Evolutionary conservation across 2,888 invertebrate genomes (phyloP), one percentile per base, ranked within the genome.

Genomic region (Xanthorhoe designata): DNA sequence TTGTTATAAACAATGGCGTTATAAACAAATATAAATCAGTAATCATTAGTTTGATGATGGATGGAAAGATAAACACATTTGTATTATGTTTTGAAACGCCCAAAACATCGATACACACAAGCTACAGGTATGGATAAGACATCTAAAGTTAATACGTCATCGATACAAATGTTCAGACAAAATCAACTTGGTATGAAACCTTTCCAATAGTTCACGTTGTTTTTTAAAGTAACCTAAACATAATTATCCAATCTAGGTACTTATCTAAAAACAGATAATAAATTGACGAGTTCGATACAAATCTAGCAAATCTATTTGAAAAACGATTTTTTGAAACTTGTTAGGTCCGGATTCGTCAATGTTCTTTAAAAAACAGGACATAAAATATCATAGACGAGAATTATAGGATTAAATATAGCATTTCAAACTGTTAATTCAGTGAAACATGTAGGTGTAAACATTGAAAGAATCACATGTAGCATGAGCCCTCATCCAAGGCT

Each of bases 401-500:
- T 15, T 24, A 15, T 6, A 18, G 8, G 49, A 19, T 19, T 52
- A 61, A 17, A 19, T 29, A 45, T 29, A n/a, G 18, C 9, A 60
- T 42, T 19, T 17, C 35, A 38, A 53, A 42, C 55, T 69, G 62
- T 61, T 71, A 65, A 64, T 75, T 74, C 57, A 59, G 45, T 65
- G 52, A 68, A 73, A 76, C 76, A 81, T 84, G 83, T 83, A 82
- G 80, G 79, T 81, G 84, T 85, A 84, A 84, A 86, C 83, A 84
- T 82, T 81, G 78, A 78, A 83, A 83, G 77, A 85, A 80, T 78
- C 78, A 75, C 83, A 86, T 81, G 78, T 84, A 78, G 68, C 71
- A 77, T 75, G 76, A 82, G 81, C 80, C 88, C 89, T 90, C 77
- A 66, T 76, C 73, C 89, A 89, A 92, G 91, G 92, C 85, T 88